Conservation (phyloP, 2,113 vertebrate species). For the Sylvia atricapilla region DNA sequence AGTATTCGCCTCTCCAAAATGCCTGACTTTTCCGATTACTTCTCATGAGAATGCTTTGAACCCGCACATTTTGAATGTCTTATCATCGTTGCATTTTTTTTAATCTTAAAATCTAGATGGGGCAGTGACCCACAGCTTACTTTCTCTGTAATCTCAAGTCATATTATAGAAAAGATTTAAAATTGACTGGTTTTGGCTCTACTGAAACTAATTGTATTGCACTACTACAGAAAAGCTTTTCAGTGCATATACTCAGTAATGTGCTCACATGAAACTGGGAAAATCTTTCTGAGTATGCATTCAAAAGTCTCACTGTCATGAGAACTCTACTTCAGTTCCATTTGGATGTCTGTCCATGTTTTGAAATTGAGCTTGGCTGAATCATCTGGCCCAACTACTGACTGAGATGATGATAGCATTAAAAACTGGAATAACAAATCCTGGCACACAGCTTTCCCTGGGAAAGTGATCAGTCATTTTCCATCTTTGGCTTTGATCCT, state of each 20-base stretch:
- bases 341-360: not conserved
- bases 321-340: not conserved
- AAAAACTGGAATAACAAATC: conserved; percentile 40
- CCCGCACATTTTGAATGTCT: not conserved
- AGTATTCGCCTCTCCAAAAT: not conserved
- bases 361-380: conserved; percentile 41
- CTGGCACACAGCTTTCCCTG: not conserved
- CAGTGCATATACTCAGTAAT: not conserved
- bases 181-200: not conserved
- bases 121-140: not conserved
- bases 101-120: not conserved
- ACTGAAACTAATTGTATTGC: not conserved
- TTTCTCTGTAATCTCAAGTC: not conserved
- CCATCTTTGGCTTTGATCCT: conserved; percentile 41
- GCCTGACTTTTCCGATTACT: not conserved
- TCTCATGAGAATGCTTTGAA: not conserved
- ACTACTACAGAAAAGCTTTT: not conserved
- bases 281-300: not conserved
- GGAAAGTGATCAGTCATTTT: conserved; percentile 40
- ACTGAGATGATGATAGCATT: conserved; percentile 54
- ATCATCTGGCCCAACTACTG: conserved; percentile 16
- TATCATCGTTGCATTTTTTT: not conserved
- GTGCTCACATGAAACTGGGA: not conserved
- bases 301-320: not conserved
- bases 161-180: not conserved